Evolutionary conservation across 2,113 vertebrate species (phyloP).

Genomic region (Bufo bufo): DNA sequence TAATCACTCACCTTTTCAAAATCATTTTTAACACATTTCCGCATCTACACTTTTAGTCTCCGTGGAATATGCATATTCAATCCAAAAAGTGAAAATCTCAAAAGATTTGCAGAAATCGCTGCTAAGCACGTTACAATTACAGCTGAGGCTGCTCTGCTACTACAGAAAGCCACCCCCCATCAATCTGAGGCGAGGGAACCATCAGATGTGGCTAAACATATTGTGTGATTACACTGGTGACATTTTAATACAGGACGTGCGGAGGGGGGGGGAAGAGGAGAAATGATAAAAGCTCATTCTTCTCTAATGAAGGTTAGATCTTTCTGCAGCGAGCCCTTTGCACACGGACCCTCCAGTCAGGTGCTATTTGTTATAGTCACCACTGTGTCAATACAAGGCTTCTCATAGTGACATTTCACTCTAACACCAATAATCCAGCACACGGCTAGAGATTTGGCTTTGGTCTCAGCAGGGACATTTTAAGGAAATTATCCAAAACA

Average conservation of each 20-base stretch:
- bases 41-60: background rate
- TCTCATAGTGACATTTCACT: slow-evolving; percentile 62
- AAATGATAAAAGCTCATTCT: slow-evolving; percentile 29
- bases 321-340: slow-evolving; percentile 10
- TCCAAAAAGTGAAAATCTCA: slow-evolving; percentile 34
- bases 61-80: slow-evolving; percentile 1
- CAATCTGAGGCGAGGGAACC: slow-evolving; percentile 31
- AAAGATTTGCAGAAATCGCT: slow-evolving; percentile 41
- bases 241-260: slow-evolving; percentile 41
- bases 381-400: slow-evolving; percentile 45
- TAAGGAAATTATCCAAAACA: slow-evolving; percentile 60
- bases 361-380: slow-evolving; percentile 52
- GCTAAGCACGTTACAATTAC: slow-evolving; percentile 40
- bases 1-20: slow-evolving; percentile 22
- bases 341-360: slow-evolving; percentile 37
- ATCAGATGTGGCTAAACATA: slow-evolving; percentile 37
- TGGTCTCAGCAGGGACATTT: slow-evolving; percentile 58
- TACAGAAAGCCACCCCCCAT: slow-evolving; percentile 17
- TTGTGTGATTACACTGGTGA: slow-evolving; percentile 41
- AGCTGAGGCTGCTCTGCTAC: slow-evolving; percentile 26
- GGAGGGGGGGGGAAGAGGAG: background rate
- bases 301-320: slow-evolving; percentile 45
- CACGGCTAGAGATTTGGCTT: slow-evolving; percentile 59
- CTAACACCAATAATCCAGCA: slow-evolving; percentile 44
- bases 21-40: slow-evolving; percentile 15